Evolutionary conservation across 1,140 invertebrate species (phyloP).

Genomic region (Diprion similis): DNA sequence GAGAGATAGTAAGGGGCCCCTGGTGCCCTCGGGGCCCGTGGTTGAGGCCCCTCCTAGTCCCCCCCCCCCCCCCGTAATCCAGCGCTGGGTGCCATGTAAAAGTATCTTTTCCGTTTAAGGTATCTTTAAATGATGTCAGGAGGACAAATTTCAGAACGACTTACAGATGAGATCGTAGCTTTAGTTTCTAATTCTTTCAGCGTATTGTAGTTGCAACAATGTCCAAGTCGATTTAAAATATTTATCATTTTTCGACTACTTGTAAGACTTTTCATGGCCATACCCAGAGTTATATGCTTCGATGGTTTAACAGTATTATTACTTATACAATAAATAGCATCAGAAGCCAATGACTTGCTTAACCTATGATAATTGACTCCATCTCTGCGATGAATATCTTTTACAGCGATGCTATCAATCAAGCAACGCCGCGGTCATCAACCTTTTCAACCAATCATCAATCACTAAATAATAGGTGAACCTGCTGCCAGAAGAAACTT

Average conservation of each 20-base stretch:
- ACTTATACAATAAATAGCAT: background rate
- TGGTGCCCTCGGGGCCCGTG: too few relatives aligned
- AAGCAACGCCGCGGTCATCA: too few relatives aligned
- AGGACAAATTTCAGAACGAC: conserved; percentile 13
- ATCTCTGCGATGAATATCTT: background rate
- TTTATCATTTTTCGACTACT: conserved; percentile 23
- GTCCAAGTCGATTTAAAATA: conserved; percentile 21
- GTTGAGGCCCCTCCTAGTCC: too few relatives aligned
- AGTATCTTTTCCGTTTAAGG: background rate
- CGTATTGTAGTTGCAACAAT: conserved; percentile 17
- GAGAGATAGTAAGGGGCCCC: too few relatives aligned
- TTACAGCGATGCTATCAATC: too few relatives aligned
- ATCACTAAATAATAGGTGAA: too few relatives aligned
- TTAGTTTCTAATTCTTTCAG: conserved; percentile 23
- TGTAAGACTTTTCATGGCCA: conserved; percentile 14
- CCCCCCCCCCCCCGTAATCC: too few relatives aligned
- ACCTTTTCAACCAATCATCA: too few relatives aligned
- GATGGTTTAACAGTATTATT: background rate
- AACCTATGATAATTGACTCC: background rate
- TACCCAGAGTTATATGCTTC: background rate
- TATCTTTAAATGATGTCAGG: conserved; percentile 12
- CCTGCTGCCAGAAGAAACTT: too few relatives aligned
- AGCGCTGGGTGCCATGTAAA: conserved; percentile 2
- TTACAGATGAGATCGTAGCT: conserved; percentile 3
- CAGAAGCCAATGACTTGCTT: background rate